Conservation (phyloP, 2,113 vertebrate species). For the Erpornis zantholeuca region DNA sequence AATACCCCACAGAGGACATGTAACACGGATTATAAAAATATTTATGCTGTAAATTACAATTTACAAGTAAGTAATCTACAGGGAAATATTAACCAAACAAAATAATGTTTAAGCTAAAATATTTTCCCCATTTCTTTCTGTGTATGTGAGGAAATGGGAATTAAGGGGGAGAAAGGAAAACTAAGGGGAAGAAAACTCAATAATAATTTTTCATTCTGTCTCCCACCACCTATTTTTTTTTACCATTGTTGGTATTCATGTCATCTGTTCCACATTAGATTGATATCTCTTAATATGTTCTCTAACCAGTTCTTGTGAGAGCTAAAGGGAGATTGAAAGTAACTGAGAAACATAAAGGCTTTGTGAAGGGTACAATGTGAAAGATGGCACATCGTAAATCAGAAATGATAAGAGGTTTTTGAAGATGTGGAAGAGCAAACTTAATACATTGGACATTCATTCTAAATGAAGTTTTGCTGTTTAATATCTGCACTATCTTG, state of each 20-base stretch:
- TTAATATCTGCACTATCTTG: neutral
- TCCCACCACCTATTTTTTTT: rapidly evolving
- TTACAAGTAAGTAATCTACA: neutral
- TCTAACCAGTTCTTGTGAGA: neutral
- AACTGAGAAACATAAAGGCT: neutral
- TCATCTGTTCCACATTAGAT: neutral
- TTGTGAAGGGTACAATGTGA: neutral
- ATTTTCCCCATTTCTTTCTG: neutral
- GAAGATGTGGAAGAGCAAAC: neutral
- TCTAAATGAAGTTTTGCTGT: neutral
- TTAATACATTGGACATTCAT: neutral
- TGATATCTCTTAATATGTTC: neutral
- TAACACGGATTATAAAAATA: neutral
- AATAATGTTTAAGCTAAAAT: neutral
- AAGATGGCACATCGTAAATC: neutral
- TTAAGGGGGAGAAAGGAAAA: neutral
- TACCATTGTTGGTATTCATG: neutral
- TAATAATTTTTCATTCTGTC: neutral
- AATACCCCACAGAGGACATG: neutral
- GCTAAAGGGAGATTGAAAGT: neutral
- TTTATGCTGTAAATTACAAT: neutral
- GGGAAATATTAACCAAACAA: neutral
- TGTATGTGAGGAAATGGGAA: neutral
- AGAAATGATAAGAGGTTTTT: neutral
- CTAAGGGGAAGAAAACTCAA: neutral